Evolutionary conservation across 2,888 invertebrate species (phyloP).

Genomic region (Acrobasis consociella): DNA sequence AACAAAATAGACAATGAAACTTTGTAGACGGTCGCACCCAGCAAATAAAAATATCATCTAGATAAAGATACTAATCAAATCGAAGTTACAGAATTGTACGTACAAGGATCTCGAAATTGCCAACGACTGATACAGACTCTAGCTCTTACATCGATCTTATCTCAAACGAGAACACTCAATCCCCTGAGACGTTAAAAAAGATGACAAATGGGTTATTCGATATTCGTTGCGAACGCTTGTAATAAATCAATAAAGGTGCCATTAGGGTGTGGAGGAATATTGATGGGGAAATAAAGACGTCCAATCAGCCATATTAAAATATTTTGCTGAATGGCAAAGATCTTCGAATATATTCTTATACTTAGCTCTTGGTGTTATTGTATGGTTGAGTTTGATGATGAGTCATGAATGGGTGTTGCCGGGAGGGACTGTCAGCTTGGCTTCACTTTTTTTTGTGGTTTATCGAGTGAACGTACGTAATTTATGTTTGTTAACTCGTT

Average conservation of each 20-base stretch:
- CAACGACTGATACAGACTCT: conserved; percentile 16
- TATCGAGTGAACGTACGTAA: too few species aligned
- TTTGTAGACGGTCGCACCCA: too few species aligned
- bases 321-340: conserved; percentile 22
- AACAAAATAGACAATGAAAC: too few species aligned
- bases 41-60: too few species aligned
- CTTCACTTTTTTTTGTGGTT: too few species aligned
- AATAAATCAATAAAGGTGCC: conserved; percentile 55
- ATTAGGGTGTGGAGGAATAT: conserved; percentile 48
- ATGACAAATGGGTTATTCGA: conserved; percentile 55
- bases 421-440: too few species aligned
- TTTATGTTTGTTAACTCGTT: too few species aligned
- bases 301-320: conserved; percentile 37
- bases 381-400: too few species aligned
- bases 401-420: too few species aligned
- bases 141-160: conserved; percentile 31
- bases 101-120: conserved; percentile 8
- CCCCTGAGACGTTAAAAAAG: conserved; percentile 42
- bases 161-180: conserved; percentile 26
- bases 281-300: conserved; percentile 44
- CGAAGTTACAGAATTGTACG: not conserved
- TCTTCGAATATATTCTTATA: not conserved
- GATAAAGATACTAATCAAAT: not conserved
- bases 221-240: conserved; percentile 47
- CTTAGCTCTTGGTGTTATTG: too few species aligned